phyloP scores from a whole-genome alignment of 2,888 invertebrate genomes.

The Catocala sponsa region DNA sequence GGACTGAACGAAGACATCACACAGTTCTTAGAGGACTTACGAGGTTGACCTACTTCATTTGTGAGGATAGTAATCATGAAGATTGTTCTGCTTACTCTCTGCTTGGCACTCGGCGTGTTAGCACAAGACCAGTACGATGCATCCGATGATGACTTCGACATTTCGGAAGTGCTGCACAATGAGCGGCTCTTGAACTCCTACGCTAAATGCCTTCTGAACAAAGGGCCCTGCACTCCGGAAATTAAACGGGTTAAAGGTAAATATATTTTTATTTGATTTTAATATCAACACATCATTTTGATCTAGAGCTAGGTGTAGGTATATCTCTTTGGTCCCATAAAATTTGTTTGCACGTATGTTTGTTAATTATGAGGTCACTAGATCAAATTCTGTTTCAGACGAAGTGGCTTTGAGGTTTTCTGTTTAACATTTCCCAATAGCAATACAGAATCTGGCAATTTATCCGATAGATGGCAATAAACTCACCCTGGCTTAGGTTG shows the following conservation, averaged over 20 bases:
- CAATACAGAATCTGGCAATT: no score
- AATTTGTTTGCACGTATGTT: no score
- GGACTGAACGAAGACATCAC: slow-evolving; percentile 34
- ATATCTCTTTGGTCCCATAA: no score
- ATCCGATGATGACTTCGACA: slow-evolving; percentile 90
- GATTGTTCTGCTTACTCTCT: slow-evolving; percentile 58
- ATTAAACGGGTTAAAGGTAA: slow-evolving; percentile 91
- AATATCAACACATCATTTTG: background rate
- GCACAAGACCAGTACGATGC: slow-evolving; percentile 87
- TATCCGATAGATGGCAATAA: no score
- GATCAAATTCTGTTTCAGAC: no score
- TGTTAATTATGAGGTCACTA: no score
- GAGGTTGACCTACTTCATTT: slow-evolving; percentile 23
- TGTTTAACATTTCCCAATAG: no score
- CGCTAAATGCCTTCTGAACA: slow-evolving; percentile 90
- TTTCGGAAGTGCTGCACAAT: slow-evolving; percentile 90
- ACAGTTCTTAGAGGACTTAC: slow-evolving; percentile 31
- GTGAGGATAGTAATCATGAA: slow-evolving; percentile 60
- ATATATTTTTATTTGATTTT: slow-evolving; percentile 51
- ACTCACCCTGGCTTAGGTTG: no score
- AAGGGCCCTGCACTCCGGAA: slow-evolving; percentile 91
- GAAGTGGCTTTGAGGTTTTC: no score
- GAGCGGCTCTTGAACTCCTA: slow-evolving; percentile 90
- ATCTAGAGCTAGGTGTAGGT: no score
- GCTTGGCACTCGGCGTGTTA: slow-evolving; percentile 57